Conservation (phyloP, 2,797 vertebrate species). For the Ctenochaetus hawaiiensis region DNA sequence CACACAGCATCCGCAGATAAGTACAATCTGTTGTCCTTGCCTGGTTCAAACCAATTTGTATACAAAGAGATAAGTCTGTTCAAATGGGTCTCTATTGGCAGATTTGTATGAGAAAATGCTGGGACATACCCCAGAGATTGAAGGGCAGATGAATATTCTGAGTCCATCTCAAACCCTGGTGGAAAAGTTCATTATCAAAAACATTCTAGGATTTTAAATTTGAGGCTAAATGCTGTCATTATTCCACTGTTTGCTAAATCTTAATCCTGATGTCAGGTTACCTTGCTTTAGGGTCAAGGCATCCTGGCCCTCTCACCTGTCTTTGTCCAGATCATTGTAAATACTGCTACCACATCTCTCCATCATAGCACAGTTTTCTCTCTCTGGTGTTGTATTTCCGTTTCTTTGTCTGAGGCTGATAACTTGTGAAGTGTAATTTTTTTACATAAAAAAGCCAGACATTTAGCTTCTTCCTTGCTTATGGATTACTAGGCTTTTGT, state of each 20-base stretch:
- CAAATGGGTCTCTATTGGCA: conserved; percentile 37
- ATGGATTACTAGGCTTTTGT: not conserved
- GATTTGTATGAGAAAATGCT: conserved; percentile 23
- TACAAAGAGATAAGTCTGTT: conserved; percentile 63
- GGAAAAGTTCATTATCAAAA: conserved; percentile 27
- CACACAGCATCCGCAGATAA: conserved; percentile 47
- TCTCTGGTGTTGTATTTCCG: not conserved
- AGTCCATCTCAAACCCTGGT: conserved; percentile 1
- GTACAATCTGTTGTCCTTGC: conserved; percentile 56
- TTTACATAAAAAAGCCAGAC: not conserved
- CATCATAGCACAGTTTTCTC: not conserved
- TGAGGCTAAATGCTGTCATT: conserved; percentile 5
- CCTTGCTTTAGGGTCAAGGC: conserved; percentile 3
- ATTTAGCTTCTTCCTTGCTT: not conserved
- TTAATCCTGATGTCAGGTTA: not conserved
- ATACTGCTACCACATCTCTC: not conserved
- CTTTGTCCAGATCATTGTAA: conserved; percentile 5
- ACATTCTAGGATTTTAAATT: conserved; percentile 15
- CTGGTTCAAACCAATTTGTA: conserved; percentile 65
- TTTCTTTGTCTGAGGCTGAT: not conserved
- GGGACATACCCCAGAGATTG: conserved; percentile 38
- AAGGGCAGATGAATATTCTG: conserved; percentile 37
- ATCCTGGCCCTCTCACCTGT: not conserved
- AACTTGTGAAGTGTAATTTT: not conserved
- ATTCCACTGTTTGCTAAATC: not conserved